A percentile compares a stretch with the other conserved stretches of the same genome.
phyloP scores from a whole-genome alignment of 2,888 invertebrate genomes.

The Diploptera punctata region DNA sequence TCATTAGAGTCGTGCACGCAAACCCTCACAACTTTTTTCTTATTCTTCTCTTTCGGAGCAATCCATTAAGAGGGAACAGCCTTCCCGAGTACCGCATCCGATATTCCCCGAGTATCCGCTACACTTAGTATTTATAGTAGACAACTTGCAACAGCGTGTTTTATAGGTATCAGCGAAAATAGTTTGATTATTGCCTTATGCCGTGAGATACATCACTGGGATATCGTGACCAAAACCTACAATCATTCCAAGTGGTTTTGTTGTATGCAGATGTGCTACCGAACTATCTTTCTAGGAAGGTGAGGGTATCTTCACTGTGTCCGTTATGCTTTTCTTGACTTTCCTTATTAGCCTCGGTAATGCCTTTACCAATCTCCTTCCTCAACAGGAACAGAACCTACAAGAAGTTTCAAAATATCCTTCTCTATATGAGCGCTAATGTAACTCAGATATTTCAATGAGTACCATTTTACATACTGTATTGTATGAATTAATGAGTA shows the following conservation, averaged over 20 bases:
- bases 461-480: no score
- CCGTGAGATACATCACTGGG: constrained; percentile 9
- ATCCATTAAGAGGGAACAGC: constrained; percentile 22
- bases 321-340: not conserved
- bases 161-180: constrained; percentile 17
- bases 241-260: constrained; percentile 20
- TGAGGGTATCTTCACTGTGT: not conserved
- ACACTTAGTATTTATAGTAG: not conserved
- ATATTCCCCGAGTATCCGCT: not conserved
- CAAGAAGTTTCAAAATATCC: no score
- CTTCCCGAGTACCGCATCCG: not conserved
- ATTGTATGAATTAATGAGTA: no score
- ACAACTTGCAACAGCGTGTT: constrained; percentile 1
- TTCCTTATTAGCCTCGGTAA: no score
- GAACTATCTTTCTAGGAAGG: not conserved
- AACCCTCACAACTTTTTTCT: not conserved
- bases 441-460: no score
- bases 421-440: no score
- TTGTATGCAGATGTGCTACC: not conserved
- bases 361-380: no score
- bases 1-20: constrained; percentile 18
- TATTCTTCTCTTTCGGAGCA: constrained; percentile 16
- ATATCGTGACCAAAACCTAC: constrained; percentile 22
- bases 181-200: constrained; percentile 27
- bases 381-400: no score